Conservation (phyloP, 2,113 vertebrate genomes). For the Bambusicola thoracicus region DNA sequence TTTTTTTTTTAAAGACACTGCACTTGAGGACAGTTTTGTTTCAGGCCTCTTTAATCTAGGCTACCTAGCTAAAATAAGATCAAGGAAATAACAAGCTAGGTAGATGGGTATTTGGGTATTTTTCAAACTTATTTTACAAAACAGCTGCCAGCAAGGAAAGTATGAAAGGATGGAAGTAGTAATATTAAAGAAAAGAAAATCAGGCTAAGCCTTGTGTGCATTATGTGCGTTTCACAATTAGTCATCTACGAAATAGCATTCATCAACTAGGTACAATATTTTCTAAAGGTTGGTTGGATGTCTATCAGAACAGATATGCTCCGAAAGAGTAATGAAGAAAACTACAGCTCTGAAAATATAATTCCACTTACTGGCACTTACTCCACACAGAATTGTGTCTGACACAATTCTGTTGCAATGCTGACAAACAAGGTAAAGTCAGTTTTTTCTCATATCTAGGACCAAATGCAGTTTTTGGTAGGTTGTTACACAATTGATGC, state of each 20-base stretch:
- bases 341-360: background rate
- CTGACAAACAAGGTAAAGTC: too few relatives aligned
- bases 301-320: background rate
- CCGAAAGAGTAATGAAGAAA: background rate
- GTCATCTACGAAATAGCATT: background rate
- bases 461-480: background rate
- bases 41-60: background rate
- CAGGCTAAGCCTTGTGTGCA: background rate
- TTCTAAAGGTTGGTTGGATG: background rate
- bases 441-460: too few relatives aligned
- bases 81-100: background rate
- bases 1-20: background rate
- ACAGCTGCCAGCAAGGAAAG: background rate
- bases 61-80: background rate
- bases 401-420: background rate
- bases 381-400: background rate
- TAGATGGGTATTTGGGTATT: background rate
- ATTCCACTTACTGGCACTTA: background rate
- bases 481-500: background rate
- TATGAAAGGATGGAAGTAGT: background rate
- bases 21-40: background rate
- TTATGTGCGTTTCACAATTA: background rate
- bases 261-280: background rate
- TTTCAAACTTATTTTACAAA: background rate
- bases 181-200: background rate